These are phyloP conservation scores for Gerris buenoi DNA, from an alignment of 1,140 invertebrate genomes.

Conservation along the genomic window DNA sequence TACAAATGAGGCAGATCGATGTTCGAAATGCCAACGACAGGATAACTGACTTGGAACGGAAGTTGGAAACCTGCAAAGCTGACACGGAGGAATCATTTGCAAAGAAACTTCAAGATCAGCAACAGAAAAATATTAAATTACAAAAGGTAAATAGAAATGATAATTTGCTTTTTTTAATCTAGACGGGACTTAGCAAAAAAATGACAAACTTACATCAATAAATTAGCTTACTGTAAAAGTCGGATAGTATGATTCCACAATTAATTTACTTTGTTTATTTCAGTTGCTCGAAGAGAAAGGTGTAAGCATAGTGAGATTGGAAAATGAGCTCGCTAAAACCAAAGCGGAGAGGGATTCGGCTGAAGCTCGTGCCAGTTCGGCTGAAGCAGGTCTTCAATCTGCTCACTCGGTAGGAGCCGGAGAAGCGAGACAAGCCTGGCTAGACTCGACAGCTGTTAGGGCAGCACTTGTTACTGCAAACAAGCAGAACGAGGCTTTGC, in stretches of 20 bases:
- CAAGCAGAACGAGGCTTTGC: constrained; percentile 16
- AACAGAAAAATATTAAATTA: background rate
- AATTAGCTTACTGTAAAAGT: too few species aligned
- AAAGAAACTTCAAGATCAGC: background rate
- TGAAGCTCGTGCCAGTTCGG: constrained; percentile 13
- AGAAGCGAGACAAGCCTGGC: constrained; percentile 5
- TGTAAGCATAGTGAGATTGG: constrained; percentile 30
- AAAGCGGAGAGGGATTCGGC: constrained; percentile 31
- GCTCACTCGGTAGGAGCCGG: constrained; percentile 7
- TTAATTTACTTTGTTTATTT: constrained; percentile 9
- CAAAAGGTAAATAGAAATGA: too few species aligned
- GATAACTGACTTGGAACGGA: background rate
- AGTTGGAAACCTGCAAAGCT: background rate
- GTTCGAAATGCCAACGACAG: background rate
- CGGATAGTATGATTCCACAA: too few species aligned
- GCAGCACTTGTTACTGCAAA: constrained; percentile 17
- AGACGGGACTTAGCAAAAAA: too few species aligned
- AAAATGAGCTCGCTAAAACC: constrained; percentile 30
- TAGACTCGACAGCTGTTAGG: constrained; percentile 11
- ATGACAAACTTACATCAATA: too few species aligned
- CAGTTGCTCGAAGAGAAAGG: constrained; percentile 14
- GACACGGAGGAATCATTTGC: background rate
- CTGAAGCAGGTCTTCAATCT: constrained; percentile 8
- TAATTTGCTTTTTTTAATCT: too few species aligned
- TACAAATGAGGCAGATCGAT: background rate